phyloP scores from a whole-genome alignment of 1,140 invertebrate species.

The Drosophila subpulchrella region DNA sequence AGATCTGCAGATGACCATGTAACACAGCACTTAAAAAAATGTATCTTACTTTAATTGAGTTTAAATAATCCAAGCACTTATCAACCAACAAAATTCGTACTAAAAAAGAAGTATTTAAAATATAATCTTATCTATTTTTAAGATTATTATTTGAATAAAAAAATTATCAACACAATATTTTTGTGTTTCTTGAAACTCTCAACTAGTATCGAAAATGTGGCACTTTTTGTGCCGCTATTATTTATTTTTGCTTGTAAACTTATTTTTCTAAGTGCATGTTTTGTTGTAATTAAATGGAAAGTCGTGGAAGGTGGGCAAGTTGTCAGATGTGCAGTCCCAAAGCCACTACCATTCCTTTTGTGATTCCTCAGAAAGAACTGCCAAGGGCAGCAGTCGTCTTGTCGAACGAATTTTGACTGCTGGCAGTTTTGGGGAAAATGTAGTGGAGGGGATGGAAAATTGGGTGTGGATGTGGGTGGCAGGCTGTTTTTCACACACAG shows the following conservation, averaged over 20 bases:
- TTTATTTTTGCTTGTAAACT: neutral
- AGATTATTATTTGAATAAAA: too few species aligned
- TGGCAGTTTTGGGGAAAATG: slow-evolving; percentile 30
- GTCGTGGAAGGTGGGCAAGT: slow-evolving; percentile 52
- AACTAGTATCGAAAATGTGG: too few species aligned
- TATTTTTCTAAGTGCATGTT: slow-evolving; percentile 14
- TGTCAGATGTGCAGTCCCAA: slow-evolving; percentile 4
- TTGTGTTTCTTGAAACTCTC: too few species aligned
- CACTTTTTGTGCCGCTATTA: neutral
- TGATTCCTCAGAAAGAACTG: slow-evolving; percentile 33
- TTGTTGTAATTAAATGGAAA: slow-evolving; percentile 70
- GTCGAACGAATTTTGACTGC: slow-evolving; percentile 59
- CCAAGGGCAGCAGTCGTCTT: slow-evolving; percentile 51
- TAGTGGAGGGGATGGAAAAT: neutral
- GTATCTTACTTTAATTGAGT: neutral
- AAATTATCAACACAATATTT: too few species aligned
- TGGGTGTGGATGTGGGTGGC: too few species aligned
- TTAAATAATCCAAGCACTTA: too few species aligned
- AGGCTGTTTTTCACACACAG: slow-evolving; percentile 14
- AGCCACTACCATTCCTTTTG: slow-evolving; percentile 21
- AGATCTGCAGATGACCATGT: slow-evolving; percentile 29
- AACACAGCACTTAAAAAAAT: neutral
- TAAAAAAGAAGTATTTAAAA: too few species aligned
- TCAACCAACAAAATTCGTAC: too few species aligned
- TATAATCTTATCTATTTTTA: too few species aligned